These are phyloP conservation scores for Litoditis marina DNA, from an alignment of 2,888 invertebrate genomes.

Conservation along the genomic window DNA sequence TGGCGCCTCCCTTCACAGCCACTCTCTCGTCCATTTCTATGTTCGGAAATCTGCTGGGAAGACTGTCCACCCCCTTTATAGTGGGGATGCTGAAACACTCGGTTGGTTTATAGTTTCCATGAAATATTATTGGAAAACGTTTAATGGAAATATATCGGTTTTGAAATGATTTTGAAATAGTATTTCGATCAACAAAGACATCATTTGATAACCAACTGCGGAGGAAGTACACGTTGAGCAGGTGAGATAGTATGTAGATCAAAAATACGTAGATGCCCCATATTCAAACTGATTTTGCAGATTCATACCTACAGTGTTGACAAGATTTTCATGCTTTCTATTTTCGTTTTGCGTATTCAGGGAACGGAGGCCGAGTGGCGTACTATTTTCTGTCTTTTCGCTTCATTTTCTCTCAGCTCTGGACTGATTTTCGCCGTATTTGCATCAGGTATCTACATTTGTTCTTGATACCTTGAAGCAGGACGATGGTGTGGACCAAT, in stretches of 20 bases:
- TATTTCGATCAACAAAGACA: too few species aligned
- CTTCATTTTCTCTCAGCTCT: conserved; percentile 24
- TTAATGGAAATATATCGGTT: background rate
- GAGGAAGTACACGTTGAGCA: too few species aligned
- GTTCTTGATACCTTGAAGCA: too few species aligned
- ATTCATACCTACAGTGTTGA: too few species aligned
- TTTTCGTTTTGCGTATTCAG: conserved; percentile 14
- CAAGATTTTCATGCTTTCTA: background rate
- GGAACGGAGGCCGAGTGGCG: conserved; percentile 34
- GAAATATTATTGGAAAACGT: too few species aligned
- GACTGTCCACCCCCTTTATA: conserved; percentile 32
- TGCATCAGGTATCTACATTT: conserved; percentile 38
- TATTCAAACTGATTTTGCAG: too few species aligned
- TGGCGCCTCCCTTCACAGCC: conserved; percentile 50
- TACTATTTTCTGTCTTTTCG: conserved; percentile 26
- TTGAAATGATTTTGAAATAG: too few species aligned
- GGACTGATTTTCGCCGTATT: conserved; percentile 35
- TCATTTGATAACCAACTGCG: too few species aligned
- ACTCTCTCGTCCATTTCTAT: conserved; percentile 46
- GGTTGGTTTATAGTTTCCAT: too few species aligned
- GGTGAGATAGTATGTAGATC: background rate
- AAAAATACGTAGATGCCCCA: too few species aligned
- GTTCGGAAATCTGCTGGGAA: conserved; percentile 42
- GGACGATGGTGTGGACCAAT: too few species aligned
- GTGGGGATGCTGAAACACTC: conserved; percentile 37